phyloP scores from a whole-genome alignment of 2,888 invertebrate genomes.

The Incurvaria masculella region DNA sequence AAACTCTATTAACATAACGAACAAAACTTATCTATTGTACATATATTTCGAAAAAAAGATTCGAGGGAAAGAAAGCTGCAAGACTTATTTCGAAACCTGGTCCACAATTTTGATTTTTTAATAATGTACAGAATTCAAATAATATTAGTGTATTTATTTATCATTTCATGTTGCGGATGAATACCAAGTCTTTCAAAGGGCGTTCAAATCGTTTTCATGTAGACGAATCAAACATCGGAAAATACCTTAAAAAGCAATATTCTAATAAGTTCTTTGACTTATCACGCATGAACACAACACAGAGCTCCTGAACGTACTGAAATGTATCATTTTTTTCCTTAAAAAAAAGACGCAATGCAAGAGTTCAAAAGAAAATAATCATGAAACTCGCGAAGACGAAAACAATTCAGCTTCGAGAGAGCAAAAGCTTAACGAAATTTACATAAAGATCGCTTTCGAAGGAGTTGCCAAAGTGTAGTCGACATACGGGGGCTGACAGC shows the following conservation, averaged over 20 bases:
- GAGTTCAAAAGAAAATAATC: background rate
- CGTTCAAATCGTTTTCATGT: background rate
- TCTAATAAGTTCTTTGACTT: background rate
- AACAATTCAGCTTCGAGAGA: conserved; percentile 1
- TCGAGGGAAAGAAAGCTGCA: too few species aligned
- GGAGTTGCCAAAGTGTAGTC: conserved; percentile 28
- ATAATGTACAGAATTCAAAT: too few species aligned
- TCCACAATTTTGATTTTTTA: too few species aligned
- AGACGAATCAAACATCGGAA: background rate
- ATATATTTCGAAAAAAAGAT: too few species aligned
- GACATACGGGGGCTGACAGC: too few species aligned
- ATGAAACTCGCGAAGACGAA: conserved; percentile 1
- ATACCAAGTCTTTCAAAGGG: too few species aligned
- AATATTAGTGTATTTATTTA: too few species aligned
- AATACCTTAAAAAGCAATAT: background rate
- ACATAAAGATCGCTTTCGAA: conserved; percentile 45
- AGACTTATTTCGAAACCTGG: too few species aligned
- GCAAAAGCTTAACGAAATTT: conserved; percentile 21
- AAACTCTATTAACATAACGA: too few species aligned
- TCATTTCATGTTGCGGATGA: too few species aligned
- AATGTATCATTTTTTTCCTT: background rate
- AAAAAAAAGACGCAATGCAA: background rate
- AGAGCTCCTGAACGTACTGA: too few species aligned
- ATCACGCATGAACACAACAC: background rate
- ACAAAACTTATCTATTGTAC: too few species aligned